Evolutionary conservation across 2,888 invertebrate genomes (phyloP).

Genomic region (Cheilosia variabilis): DNA sequence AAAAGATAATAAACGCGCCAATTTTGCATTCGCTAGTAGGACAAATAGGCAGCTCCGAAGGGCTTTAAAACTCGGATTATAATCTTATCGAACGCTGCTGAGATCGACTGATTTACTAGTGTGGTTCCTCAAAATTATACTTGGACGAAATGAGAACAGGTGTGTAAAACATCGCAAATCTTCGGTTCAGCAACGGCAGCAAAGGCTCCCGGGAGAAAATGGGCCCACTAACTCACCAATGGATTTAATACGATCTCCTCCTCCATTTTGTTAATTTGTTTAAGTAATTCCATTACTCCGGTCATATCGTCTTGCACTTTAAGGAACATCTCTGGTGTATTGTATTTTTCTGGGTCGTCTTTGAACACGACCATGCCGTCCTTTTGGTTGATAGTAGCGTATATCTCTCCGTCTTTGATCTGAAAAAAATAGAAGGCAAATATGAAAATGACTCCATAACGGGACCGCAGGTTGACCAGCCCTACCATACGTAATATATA

Average conservation of each 20-base stretch:
- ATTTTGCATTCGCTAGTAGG: too few species aligned
- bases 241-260: constrained; percentile 97
- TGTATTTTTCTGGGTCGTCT: constrained; percentile 97
- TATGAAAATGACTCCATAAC: not conserved
- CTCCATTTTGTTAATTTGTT: constrained; percentile 95
- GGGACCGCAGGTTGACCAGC: not conserved
- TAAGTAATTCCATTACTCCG: constrained; percentile 93
- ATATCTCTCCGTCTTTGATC: constrained; percentile 99
- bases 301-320: constrained; percentile 94
- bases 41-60: too few species aligned
- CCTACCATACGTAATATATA: constrained; percentile 97
- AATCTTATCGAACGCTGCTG: too few species aligned
- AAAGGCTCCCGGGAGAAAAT: too few species aligned
- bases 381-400: constrained; percentile 97
- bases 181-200: too few species aligned
- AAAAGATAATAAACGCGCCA: too few species aligned
- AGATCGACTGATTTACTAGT: too few species aligned
- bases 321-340: constrained; percentile 94
- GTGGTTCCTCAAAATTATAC: too few species aligned
- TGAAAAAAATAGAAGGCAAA: constrained; percentile 80
- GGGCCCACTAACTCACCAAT: constrained; percentile 84
- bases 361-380: constrained; percentile 99
- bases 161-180: too few species aligned
- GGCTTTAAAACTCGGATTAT: too few species aligned
- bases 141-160: too few species aligned